Conservation (phyloP, 2,797 vertebrate genomes). For the Arrhamphus sclerolepis region DNA sequence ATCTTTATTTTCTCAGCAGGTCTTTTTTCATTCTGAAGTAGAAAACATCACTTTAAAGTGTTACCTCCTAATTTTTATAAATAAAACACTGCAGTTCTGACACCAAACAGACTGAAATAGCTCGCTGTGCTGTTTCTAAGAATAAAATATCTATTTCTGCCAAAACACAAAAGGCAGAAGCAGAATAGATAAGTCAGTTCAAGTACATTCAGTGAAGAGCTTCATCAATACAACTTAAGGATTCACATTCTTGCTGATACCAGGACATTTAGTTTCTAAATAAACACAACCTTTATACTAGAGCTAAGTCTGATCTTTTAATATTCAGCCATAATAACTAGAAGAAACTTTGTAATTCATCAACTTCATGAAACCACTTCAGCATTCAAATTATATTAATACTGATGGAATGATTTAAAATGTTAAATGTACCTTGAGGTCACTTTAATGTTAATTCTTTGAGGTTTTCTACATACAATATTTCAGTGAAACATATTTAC, state of each 20-base stretch:
- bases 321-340: slow-evolving; percentile 13
- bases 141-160: slow-evolving; percentile 39
- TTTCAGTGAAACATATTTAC: not conserved
- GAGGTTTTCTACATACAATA: not conserved
- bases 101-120: slow-evolving; percentile 23
- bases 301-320: slow-evolving; percentile 1
- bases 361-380: not conserved
- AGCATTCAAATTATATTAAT: not conserved
- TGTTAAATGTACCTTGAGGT: not conserved
- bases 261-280: too few relatives aligned
- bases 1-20: slow-evolving; percentile 3
- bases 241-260: slow-evolving; percentile 3
- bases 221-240: too few relatives aligned
- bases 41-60: slow-evolving; percentile 1
- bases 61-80: slow-evolving; percentile 23
- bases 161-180: slow-evolving; percentile 31
- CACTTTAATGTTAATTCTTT: slow-evolving; percentile 2
- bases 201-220: too few relatives aligned
- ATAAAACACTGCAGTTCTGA: slow-evolving; percentile 21
- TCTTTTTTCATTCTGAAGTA: not conserved
- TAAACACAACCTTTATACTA: not conserved
- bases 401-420: slow-evolving; percentile 8
- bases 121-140: slow-evolving; percentile 6
- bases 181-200: slow-evolving; percentile 15
- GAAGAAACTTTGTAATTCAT: slow-evolving; percentile 10